Conservation (phyloP, 2,797 vertebrate genomes). For the Anniella stebbinsi region DNA sequence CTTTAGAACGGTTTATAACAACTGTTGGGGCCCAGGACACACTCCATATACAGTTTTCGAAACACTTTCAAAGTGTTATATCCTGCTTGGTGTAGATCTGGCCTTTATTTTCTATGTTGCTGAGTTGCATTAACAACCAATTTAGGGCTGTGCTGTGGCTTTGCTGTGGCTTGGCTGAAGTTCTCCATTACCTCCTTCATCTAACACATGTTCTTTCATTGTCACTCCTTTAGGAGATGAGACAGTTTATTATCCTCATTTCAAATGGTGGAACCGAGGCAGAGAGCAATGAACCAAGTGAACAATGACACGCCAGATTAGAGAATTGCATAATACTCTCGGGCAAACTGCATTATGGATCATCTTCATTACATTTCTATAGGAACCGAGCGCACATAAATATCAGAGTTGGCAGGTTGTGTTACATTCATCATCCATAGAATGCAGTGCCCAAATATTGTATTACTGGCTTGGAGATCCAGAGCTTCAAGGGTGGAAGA, state of each 20-base stretch:
- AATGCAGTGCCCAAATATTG: neutral
- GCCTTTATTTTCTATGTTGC: too few relatives aligned
- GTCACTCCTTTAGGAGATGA: neutral
- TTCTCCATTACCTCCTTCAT: neutral
- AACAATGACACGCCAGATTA: neutral
- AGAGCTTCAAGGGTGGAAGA: neutral
- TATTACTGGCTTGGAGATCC: neutral
- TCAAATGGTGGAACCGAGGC: neutral
- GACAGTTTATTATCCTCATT: constrained; percentile 3
- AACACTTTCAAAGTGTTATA: too few relatives aligned
- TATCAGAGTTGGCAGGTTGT: neutral
- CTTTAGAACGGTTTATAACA: too few relatives aligned
- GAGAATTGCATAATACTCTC: neutral
- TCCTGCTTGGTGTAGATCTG: too few relatives aligned
- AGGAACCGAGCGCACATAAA: neutral
- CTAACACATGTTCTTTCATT: neutral
- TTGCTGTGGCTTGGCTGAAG: neutral
- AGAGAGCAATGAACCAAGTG: neutral
- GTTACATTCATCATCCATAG: neutral
- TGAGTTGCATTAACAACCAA: neutral
- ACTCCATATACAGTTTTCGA: too few relatives aligned
- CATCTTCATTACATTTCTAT: neutral
- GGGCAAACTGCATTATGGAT: neutral
- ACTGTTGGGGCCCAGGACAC: too few relatives aligned
- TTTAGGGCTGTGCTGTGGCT: neutral